Conservation (phyloP, 2,888 invertebrate genomes). For the Plusia festucae region DNA sequence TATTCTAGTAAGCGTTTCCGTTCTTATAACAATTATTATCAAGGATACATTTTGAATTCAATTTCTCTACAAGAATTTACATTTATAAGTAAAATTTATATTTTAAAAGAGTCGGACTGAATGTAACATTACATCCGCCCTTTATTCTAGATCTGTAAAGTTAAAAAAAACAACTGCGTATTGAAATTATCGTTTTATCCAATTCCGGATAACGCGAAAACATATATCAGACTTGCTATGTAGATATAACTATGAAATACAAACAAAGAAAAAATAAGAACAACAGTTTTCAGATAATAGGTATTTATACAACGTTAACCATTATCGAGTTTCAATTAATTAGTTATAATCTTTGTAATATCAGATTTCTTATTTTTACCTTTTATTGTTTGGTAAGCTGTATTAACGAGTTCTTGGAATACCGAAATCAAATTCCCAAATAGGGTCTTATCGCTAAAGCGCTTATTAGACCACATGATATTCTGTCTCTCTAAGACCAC, state of each 20-base stretch:
- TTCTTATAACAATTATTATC: slow-evolving; percentile 85
- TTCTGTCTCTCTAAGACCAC: too few species aligned
- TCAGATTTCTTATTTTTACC: slow-evolving; percentile 21
- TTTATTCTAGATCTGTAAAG: slow-evolving; percentile 20
- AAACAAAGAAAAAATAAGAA: slow-evolving; percentile 23
- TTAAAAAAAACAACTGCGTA: slow-evolving; percentile 25
- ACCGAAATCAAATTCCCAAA: slow-evolving; percentile 9
- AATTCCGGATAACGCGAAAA: slow-evolving; percentile 31
- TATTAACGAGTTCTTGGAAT: slow-evolving; percentile 15
- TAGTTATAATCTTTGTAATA: slow-evolving; percentile 31
- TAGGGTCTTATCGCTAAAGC: too few species aligned
- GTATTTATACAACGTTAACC: slow-evolving; percentile 32
- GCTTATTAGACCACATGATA: too few species aligned
- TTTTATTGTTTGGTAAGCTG: slow-evolving; percentile 6
- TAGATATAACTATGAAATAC: slow-evolving; percentile 30
- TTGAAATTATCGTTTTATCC: slow-evolving; percentile 30
- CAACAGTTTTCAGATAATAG: slow-evolving; percentile 31
- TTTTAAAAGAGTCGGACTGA: slow-evolving; percentile 20
- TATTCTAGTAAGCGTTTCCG: slow-evolving; percentile 88
- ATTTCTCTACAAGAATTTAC: slow-evolving; percentile 51
- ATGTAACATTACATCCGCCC: slow-evolving; percentile 32
- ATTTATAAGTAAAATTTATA: slow-evolving; percentile 42
- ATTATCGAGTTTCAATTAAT: slow-evolving; percentile 32
- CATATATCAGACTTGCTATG: slow-evolving; percentile 32
- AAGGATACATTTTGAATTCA: slow-evolving; percentile 65